phyloP scores from a whole-genome alignment of 2,113 vertebrate genomes.

The Ivindomyrus marchei region DNA sequence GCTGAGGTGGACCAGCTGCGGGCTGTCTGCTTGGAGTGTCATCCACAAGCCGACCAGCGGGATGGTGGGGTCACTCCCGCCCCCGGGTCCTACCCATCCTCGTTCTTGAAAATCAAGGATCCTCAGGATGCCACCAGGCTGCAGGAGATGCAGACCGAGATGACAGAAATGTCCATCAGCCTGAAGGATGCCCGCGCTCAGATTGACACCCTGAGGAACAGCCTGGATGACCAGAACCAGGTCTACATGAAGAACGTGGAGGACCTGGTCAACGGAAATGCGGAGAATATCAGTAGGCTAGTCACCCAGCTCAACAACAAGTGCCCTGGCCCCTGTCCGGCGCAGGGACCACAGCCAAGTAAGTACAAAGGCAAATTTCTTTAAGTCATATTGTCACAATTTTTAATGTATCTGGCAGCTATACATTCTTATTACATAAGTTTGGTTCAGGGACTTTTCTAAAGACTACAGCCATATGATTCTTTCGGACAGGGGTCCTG shows the following conservation, averaged over 20 bases:
- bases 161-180: conserved; percentile 77
- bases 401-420: background rate
- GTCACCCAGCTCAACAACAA: conserved; percentile 72
- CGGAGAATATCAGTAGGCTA: conserved; percentile 74
- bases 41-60: conserved; percentile 60
- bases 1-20: conserved; percentile 76
- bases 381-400: background rate
- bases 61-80: conserved; percentile 42
- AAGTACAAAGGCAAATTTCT: background rate
- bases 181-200: conserved; percentile 74
- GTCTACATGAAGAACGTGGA: conserved; percentile 78
- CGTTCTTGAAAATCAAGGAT: conserved; percentile 42
- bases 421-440: background rate
- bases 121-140: conserved; percentile 52
- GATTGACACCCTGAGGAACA: conserved; percentile 71
- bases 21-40: conserved; percentile 76
- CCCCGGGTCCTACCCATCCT: background rate
- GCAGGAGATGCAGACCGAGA: conserved; percentile 73
- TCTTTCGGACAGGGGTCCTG: background rate
- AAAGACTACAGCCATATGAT: background rate
- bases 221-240: conserved; percentile 71
- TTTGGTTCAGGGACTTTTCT: background rate
- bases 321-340: conserved; percentile 56
- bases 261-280: conserved; percentile 70
- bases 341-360: background rate